Conservation (phyloP, 2,113 vertebrate species). For the Origma solitaria region DNA sequence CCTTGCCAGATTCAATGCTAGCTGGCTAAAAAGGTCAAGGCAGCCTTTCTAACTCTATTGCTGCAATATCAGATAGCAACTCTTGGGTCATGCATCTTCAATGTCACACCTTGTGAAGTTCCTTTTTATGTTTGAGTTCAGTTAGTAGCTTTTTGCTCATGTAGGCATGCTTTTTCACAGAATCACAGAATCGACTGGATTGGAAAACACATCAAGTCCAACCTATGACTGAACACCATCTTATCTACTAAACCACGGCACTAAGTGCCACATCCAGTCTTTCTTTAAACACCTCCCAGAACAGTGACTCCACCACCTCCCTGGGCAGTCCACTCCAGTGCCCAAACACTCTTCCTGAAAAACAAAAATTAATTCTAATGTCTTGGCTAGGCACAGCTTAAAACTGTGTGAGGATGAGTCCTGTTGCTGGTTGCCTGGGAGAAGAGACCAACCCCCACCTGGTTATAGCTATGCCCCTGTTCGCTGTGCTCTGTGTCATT, state of each 20-base stretch:
- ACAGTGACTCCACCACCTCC: not conserved
- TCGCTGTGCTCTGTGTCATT: rapidly evolving
- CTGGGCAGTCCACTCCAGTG: not conserved
- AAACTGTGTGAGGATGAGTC: not conserved
- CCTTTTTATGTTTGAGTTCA: not conserved
- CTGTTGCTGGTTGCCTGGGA: not conserved
- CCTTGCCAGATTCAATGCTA: not conserved
- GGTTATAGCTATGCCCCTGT: no score
- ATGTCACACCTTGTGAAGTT: not conserved
- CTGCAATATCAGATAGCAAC: not conserved
- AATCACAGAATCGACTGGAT: not conserved
- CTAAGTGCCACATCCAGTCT: not conserved
- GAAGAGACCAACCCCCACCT: rapidly evolving
- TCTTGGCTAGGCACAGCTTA: not conserved
- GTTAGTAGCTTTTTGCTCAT: not conserved
- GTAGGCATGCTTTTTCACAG: not conserved
- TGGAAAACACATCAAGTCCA: not conserved
- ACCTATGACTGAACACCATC: not conserved
- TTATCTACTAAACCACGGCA: not conserved
- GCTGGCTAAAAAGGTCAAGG: not conserved
- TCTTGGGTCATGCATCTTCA: not conserved
- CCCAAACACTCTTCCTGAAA: not conserved
- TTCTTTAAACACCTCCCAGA: not conserved
- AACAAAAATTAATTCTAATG: not conserved
- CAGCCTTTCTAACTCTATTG: not conserved